These are phyloP conservation scores for Phyto melanocephala DNA, from an alignment of 2,888 invertebrate species.

Conservation along the genomic window DNA sequence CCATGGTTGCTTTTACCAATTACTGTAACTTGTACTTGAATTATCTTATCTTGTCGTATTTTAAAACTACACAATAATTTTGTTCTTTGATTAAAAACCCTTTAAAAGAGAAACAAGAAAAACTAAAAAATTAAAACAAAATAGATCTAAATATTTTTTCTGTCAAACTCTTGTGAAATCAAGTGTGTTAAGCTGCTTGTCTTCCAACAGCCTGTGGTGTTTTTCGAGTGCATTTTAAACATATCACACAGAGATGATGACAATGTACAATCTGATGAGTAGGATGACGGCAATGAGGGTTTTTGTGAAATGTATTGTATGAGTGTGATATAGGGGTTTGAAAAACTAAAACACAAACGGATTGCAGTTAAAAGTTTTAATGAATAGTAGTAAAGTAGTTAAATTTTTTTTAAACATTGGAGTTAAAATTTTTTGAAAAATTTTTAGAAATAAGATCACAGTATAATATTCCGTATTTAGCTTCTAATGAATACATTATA, in stretches of 20 bases:
- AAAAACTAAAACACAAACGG: background rate
- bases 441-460: no score
- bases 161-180: slow-evolving; percentile 34
- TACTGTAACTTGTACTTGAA: no score
- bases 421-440: no score
- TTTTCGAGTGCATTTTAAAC: slow-evolving; percentile 46
- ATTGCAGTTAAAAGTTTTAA: background rate
- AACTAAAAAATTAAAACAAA: background rate
- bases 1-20: no score
- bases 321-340: background rate
- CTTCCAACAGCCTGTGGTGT: slow-evolving; percentile 48
- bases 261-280: slow-evolving; percentile 14
- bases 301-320: background rate
- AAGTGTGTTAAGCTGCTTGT: slow-evolving; percentile 50
- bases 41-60: slow-evolving; percentile 2
- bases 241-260: slow-evolving; percentile 55
- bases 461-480: no score
- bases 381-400: background rate
- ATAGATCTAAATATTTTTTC: slow-evolving; percentile 24
- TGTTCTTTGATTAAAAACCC: no score
- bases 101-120: background rate
- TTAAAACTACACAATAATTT: background rate
- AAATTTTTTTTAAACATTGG: background rate
- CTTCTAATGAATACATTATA: no score
- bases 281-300: slow-evolving; percentile 11